These are phyloP conservation scores for Poecilia picta DNA, from an alignment of 2,797 vertebrate species.

Conservation along the genomic window DNA sequence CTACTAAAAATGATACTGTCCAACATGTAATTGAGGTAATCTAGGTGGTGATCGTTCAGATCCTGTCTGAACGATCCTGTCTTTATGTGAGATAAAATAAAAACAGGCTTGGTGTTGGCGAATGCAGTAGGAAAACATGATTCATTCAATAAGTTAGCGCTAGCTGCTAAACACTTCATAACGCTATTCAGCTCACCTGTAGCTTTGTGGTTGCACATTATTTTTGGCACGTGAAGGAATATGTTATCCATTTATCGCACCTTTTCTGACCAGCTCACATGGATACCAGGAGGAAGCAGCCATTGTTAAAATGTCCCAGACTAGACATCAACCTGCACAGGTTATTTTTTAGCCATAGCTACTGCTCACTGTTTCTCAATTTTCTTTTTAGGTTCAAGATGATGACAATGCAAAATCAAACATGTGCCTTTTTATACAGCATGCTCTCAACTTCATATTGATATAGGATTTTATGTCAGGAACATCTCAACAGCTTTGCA, in stretches of 20 bases:
- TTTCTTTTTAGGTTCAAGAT: neutral
- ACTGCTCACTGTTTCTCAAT: neutral
- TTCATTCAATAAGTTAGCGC: slow-evolving; percentile 11
- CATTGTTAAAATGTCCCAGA: slow-evolving; percentile 46
- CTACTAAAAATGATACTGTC: slow-evolving; percentile 44
- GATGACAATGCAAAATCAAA: neutral
- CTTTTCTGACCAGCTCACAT: slow-evolving; percentile 38
- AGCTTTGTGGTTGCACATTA: slow-evolving; percentile 14
- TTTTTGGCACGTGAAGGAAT: slow-evolving; percentile 37
- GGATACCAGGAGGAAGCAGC: slow-evolving; percentile 48
- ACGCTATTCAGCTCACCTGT: neutral
- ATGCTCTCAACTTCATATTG: neutral
- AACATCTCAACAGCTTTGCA: neutral
- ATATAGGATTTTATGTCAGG: neutral
- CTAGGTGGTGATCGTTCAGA: slow-evolving; percentile 37
- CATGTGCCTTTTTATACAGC: neutral
- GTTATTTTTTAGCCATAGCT: slow-evolving; percentile 2
- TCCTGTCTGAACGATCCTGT: no score
- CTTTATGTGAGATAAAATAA: slow-evolving; percentile 20
- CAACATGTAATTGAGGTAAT: slow-evolving; percentile 55
- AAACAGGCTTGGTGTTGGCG: slow-evolving; percentile 13
- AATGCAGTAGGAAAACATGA: slow-evolving; percentile 21
- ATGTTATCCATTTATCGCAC: slow-evolving; percentile 52
- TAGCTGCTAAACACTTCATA: slow-evolving; percentile 12
- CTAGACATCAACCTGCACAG: neutral